These are phyloP conservation scores for Brachyistius frenatus DNA, from an alignment of 2,113 vertebrate species.

Conservation along the genomic window DNA sequence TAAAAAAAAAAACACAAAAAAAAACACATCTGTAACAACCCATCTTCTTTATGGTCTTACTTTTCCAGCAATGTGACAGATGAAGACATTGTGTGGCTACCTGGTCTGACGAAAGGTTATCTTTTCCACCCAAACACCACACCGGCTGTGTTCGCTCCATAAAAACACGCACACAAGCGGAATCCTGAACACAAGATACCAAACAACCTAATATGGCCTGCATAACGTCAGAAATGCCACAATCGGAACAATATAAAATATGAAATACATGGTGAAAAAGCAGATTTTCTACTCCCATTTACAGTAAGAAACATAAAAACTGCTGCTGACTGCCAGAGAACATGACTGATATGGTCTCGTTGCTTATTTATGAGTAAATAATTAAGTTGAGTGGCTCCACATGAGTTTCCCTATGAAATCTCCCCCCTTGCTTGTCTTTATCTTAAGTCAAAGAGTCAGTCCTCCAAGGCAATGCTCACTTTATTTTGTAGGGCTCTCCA, in stretches of 20 bases:
- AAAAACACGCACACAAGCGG: not conserved
- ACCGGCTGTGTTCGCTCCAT: not conserved
- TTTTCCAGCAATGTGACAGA: slow-evolving; percentile 16
- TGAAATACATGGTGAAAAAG: rapidly evolving
- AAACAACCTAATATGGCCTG: not conserved
- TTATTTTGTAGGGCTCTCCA: slow-evolving; percentile 43
- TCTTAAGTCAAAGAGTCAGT: not conserved
- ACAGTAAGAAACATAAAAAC: slow-evolving; percentile 1
- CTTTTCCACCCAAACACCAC: slow-evolving; percentile 20
- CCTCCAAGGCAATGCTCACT: slow-evolving; percentile 48
- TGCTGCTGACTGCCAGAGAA: not conserved
- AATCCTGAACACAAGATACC: not conserved
- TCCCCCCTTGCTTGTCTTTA: slow-evolving; percentile 10
- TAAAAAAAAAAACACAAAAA: not conserved
- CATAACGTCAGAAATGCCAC: slow-evolving; percentile 4
- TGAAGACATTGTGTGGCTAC: not conserved
- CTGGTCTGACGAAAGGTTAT: slow-evolving; percentile 29
- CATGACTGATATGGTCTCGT: slow-evolving; percentile 27
- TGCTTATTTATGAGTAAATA: slow-evolving; percentile 43
- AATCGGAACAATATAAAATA: not conserved
- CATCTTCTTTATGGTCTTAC: not conserved
- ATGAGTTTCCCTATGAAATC: not conserved
- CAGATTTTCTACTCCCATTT: not conserved
- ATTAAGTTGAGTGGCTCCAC: slow-evolving; percentile 35
- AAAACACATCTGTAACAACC: not conserved